Conservation (phyloP, 2,113 vertebrate species). For the Notothenia rossii region DNA sequence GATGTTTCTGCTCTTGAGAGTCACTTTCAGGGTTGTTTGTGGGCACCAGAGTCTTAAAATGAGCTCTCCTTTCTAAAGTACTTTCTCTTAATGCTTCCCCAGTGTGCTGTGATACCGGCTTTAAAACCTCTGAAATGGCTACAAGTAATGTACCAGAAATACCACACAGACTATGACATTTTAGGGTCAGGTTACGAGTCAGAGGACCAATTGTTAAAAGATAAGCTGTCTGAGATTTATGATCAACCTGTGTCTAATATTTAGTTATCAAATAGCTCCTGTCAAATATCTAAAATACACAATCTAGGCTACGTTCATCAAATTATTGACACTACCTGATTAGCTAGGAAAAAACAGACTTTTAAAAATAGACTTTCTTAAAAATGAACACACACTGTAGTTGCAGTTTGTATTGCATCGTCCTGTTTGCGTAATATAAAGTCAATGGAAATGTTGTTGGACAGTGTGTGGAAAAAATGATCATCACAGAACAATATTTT, state of each 20-base stretch:
- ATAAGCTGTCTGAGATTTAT: conserved; percentile 2
- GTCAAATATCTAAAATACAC: neutral
- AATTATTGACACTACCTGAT: neutral
- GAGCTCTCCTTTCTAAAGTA: conserved; percentile 57
- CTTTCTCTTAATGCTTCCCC: conserved; percentile 67
- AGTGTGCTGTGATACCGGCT: conserved; percentile 53
- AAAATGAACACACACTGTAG: neutral
- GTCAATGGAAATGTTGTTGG: conserved; percentile 6
- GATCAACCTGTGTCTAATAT: conserved; percentile 15
- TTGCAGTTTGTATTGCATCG: neutral
- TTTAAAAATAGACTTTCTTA: neutral
- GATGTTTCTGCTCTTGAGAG: conserved; percentile 72
- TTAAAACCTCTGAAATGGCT: conserved; percentile 49
- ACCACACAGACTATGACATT: conserved; percentile 24
- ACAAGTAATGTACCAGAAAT: conserved; percentile 46
- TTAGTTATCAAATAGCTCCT: conserved; percentile 6
- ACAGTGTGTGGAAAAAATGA: conserved; percentile 14
- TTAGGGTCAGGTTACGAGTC: conserved; percentile 36
- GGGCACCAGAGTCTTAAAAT: conserved; percentile 71
- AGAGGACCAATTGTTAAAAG: conserved; percentile 5
- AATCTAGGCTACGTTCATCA: neutral
- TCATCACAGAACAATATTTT: conserved; percentile 29
- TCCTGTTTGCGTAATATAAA: neutral
- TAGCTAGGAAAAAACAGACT: neutral
- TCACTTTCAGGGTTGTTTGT: conserved; percentile 66